Percentiles rank a stretch among this genome's conserved stretches.
Evolutionary conservation across 1,140 invertebrate genomes (phyloP).

Genomic region (Hylaeus anthracinus): DNA sequence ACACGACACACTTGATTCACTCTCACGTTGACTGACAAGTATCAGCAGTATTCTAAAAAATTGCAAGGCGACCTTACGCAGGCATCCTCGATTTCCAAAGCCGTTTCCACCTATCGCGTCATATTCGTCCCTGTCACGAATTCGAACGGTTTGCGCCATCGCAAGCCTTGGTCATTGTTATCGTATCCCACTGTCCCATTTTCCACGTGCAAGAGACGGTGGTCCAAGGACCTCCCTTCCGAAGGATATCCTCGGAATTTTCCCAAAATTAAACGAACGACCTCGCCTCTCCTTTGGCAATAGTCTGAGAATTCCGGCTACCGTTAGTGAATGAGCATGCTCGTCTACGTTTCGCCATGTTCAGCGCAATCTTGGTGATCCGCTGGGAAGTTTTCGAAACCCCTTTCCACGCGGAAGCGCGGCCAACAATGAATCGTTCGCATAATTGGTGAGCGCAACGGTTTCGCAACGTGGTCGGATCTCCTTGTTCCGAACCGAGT

Average conservation of each 20-base stretch:
- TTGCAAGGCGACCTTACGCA: neutral
- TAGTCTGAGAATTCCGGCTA: neutral
- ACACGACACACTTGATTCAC: no score
- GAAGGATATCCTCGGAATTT: neutral
- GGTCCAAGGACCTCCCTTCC: neutral
- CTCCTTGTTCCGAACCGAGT: slow-evolving; percentile 29
- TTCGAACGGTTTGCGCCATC: neutral
- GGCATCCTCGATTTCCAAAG: neutral
- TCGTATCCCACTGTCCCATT: slow-evolving; percentile 2
- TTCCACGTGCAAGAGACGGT: neutral
- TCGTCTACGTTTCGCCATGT: neutral
- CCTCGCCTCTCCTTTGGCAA: neutral
- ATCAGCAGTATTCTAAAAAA: neutral
- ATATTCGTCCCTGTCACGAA: neutral
- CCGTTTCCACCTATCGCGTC: no score
- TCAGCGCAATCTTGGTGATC: neutral
- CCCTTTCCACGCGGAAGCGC: slow-evolving; percentile 61
- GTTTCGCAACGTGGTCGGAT: slow-evolving; percentile 59
- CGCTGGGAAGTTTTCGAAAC: slow-evolving; percentile 59
- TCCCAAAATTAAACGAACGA: neutral
- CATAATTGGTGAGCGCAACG: slow-evolving; percentile 55
- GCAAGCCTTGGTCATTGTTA: slow-evolving; percentile 25
- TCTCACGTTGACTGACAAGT: no score
- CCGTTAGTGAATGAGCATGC: neutral
- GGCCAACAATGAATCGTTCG: slow-evolving; percentile 63